A percentile compares a stretch with the other conserved stretches of the same genome.
phyloP scores from a whole-genome alignment of 2,797 vertebrate genomes.

The Poeciliopsis presidionis region DNA sequence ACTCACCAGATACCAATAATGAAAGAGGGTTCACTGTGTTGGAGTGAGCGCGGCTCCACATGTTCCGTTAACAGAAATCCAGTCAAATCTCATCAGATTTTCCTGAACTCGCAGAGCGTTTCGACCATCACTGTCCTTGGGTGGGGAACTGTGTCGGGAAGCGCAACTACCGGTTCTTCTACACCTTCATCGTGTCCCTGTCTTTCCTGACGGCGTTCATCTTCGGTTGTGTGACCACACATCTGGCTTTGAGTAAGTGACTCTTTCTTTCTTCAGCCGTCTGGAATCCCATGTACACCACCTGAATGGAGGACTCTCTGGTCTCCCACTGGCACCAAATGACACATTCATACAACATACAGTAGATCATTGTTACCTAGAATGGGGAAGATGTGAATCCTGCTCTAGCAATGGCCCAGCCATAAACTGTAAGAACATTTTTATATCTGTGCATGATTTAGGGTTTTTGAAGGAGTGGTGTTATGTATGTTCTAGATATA shows the following conservation, averaged over 20 bases:
- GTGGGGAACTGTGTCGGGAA: slow-evolving; percentile 97
- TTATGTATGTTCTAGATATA: too few relatives aligned
- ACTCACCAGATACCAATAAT: background rate
- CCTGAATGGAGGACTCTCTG: background rate
- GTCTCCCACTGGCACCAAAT: background rate
- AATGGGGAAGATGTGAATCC: background rate
- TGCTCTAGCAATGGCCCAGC: background rate
- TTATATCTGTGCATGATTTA: background rate
- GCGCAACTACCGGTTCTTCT: slow-evolving; percentile 97
- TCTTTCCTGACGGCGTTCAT: slow-evolving; percentile 97
- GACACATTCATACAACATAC: background rate
- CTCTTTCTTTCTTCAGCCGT: background rate
- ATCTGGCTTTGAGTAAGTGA: slow-evolving; percentile 48
- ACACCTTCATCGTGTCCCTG: slow-evolving; percentile 94
- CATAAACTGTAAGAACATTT: background rate
- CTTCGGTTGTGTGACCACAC: slow-evolving; percentile 94
- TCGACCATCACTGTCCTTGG: slow-evolving; percentile 98
- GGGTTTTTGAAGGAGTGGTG: too few relatives aligned
- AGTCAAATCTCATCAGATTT: background rate
- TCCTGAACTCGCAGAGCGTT: slow-evolving; percentile 82
- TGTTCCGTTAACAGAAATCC: background rate
- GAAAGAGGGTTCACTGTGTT: background rate
- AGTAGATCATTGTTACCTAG: background rate
- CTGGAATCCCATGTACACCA: background rate
- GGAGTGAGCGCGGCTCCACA: background rate